Evolutionary conservation across 2,797 vertebrate species (phyloP).

Genomic region (Megaceryle alcyon): DNA sequence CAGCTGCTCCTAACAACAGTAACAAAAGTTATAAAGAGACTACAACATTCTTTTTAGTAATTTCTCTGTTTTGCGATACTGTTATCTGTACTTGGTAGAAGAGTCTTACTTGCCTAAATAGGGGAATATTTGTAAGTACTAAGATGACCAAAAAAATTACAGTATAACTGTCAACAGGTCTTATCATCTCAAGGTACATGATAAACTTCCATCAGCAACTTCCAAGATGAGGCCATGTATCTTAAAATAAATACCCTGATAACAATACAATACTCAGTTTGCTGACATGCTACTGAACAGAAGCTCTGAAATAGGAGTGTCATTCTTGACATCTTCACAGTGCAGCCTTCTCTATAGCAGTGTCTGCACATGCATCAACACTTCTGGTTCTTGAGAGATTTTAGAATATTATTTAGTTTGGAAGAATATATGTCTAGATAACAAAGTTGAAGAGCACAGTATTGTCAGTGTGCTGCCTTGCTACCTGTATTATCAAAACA

Average conservation of each 20-base stretch:
- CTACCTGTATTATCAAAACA: background rate
- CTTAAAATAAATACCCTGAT: background rate
- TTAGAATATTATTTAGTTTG: background rate
- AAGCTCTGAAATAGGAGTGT: background rate
- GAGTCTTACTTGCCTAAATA: background rate
- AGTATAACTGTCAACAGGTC: background rate
- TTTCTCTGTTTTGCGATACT: background rate
- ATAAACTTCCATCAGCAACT: background rate
- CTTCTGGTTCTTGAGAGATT: background rate
- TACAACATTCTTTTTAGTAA: background rate
- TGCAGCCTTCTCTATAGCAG: background rate
- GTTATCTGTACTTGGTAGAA: background rate
- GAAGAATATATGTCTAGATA: background rate
- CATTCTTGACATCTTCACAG: background rate
- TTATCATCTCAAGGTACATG: background rate
- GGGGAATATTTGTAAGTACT: background rate
- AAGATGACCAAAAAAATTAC: background rate
- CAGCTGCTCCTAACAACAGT: background rate
- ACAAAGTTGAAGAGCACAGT: background rate
- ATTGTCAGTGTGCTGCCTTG: background rate
- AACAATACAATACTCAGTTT: background rate
- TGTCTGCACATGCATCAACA: background rate
- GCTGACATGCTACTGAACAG: rapidly evolving
- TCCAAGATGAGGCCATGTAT: background rate
- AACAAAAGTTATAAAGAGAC: background rate